These are phyloP conservation scores for Xerus rutilus DNA, from an alignment of 2,797 vertebrate species.

Conservation along the genomic window DNA sequence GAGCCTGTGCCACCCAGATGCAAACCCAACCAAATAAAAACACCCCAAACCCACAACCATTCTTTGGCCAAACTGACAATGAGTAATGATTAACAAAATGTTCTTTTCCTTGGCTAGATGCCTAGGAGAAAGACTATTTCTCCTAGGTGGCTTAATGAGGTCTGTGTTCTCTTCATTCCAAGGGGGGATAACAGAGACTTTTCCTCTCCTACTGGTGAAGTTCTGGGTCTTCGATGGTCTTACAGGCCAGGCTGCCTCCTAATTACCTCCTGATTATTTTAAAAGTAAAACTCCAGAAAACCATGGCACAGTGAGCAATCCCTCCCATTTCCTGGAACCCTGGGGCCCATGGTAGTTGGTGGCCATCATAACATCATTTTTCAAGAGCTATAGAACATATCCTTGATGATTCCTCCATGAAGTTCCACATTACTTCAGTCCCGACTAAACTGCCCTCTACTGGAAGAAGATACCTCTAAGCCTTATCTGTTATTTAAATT, in stretches of 20 bases:
- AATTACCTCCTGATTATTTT: background rate
- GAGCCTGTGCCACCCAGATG: conserved; percentile 38
- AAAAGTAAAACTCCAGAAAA: conserved; percentile 16
- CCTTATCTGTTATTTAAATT: background rate
- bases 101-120: conserved; percentile 60
- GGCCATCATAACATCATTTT: background rate
- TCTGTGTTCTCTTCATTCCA: background rate
- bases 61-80: conserved; percentile 72
- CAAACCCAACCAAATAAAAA: conserved; percentile 31
- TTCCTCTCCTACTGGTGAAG: background rate
- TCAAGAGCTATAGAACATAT: background rate
- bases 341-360: background rate
- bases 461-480: background rate
- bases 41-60: background rate
- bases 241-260: background rate
- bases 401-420: background rate
- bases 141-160: background rate
- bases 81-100: conserved; percentile 58
- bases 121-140: conserved; percentile 18
- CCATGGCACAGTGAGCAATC: background rate
- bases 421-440: background rate
- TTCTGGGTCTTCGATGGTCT: background rate
- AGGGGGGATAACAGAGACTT: background rate
- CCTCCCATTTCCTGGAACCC: background rate
- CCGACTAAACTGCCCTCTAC: background rate